phyloP scores from a whole-genome alignment of 2,797 vertebrate species.

The Poecilia velifera region DNA sequence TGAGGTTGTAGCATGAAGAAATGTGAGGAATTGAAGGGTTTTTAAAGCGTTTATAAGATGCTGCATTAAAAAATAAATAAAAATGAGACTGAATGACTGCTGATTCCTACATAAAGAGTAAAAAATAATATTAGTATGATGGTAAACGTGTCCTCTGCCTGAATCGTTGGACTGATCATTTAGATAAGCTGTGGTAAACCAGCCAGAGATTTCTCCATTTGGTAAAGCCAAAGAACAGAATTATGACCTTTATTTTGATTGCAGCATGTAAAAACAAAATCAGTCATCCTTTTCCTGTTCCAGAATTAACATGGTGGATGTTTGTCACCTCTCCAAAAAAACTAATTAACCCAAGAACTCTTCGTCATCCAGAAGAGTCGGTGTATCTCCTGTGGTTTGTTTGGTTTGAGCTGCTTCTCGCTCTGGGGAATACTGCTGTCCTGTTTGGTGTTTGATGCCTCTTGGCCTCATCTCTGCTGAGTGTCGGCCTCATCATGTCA shows the following conservation, averaged over 20 bases:
- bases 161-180: background rate
- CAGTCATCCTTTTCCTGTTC: background rate
- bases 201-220: background rate
- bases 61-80: background rate
- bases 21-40: background rate
- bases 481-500: slow-evolving; percentile 16
- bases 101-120: background rate
- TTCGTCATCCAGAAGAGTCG: background rate
- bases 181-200: background rate
- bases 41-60: background rate
- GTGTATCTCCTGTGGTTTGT: background rate
- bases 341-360: background rate
- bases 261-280: background rate
- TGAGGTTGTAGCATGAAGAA: background rate
- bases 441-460: slow-evolving; percentile 17
- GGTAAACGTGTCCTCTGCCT: background rate
- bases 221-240: background rate
- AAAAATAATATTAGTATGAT: background rate
- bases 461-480: slow-evolving; percentile 13
- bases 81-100: background rate
- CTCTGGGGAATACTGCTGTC: background rate
- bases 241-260: background rate
- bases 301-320: background rate
- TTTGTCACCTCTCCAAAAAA: background rate
- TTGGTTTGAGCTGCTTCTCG: background rate